Percentiles rank a stretch among this genome's conserved stretches.
These are phyloP conservation scores for Synanthedon formicaeformis DNA, from an alignment of 2,888 invertebrate genomes.

Conservation along the genomic window DNA sequence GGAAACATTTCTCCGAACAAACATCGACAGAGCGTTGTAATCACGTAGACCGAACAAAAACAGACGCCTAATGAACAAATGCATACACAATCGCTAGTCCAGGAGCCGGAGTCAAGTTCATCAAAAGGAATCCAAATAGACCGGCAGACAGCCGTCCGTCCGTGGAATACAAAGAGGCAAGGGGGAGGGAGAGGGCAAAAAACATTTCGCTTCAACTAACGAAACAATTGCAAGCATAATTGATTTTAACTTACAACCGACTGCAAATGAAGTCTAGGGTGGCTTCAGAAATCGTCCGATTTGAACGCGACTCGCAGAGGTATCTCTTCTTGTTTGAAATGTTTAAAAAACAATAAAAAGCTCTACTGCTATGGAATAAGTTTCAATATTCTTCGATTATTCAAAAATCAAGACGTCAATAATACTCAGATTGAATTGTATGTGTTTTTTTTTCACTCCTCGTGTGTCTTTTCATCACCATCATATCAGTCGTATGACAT, in stretches of 20 bases:
- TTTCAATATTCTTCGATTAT: too few relatives aligned
- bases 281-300: not conserved
- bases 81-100: conserved; percentile 21
- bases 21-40: not conserved
- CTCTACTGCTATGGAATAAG: too few relatives aligned
- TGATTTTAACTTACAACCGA: conserved; percentile 60
- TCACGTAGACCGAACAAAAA: not conserved
- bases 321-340: too few relatives aligned
- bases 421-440: too few relatives aligned
- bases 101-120: conserved; percentile 33
- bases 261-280: conserved; percentile 49
- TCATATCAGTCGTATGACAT: too few relatives aligned
- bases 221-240: conserved; percentile 68
- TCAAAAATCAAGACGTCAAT: too few relatives aligned
- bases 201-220: conserved; percentile 59
- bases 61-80: conserved; percentile 18
- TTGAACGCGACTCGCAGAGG: too few relatives aligned
- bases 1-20: not conserved
- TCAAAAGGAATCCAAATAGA: conserved; percentile 64
- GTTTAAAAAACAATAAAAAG: too few relatives aligned
- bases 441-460: too few relatives aligned
- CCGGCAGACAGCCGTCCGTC: conserved; percentile 39
- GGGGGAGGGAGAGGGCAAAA: conserved; percentile 27
- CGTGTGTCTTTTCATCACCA: too few relatives aligned
- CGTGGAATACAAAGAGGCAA: conserved; percentile 51